A percentile compares a stretch with the other conserved stretches of the same genome.
phyloP scores from a whole-genome alignment of 2,888 invertebrate genomes.

The Scrobipalpa atriplicella region DNA sequence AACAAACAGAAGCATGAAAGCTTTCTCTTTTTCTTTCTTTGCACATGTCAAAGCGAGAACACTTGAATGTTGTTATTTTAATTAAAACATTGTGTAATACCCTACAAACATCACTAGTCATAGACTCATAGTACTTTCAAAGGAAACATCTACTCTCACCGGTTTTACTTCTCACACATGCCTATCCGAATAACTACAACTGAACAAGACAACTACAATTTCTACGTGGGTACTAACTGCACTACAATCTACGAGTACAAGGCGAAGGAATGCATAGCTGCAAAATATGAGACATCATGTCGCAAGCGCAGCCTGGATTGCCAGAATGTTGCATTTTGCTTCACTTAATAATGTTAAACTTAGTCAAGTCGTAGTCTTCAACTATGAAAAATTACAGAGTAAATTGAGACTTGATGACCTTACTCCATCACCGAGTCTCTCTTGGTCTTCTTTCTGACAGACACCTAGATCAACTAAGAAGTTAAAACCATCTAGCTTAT shows the following conservation, averaged over 20 bases:
- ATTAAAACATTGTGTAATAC: background rate
- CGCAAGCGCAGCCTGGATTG: background rate
- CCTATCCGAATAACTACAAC: slow-evolving; percentile 7
- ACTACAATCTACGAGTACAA: background rate
- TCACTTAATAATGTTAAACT: too few species aligned
- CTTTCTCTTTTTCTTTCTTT: too few species aligned
- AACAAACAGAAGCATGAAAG: too few species aligned
- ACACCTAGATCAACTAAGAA: too few species aligned
- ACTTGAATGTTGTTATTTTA: background rate
- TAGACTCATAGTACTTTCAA: background rate
- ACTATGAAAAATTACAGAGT: too few species aligned
- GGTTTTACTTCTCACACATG: background rate
- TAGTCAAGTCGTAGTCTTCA: too few species aligned
- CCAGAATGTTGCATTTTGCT: background rate
- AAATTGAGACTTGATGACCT: too few species aligned
- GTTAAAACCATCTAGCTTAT: too few species aligned
- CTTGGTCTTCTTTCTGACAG: too few species aligned
- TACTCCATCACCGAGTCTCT: too few species aligned
- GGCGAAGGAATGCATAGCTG: background rate
- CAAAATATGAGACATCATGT: background rate
- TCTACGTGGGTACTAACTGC: background rate
- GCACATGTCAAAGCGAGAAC: too few species aligned
- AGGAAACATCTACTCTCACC: background rate
- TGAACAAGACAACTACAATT: background rate
- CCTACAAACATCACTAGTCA: background rate